Percentiles rank a stretch among this genome's conserved stretches.
phyloP scores from a whole-genome alignment of 1,140 invertebrate genomes.

The Musca domestica region DNA sequence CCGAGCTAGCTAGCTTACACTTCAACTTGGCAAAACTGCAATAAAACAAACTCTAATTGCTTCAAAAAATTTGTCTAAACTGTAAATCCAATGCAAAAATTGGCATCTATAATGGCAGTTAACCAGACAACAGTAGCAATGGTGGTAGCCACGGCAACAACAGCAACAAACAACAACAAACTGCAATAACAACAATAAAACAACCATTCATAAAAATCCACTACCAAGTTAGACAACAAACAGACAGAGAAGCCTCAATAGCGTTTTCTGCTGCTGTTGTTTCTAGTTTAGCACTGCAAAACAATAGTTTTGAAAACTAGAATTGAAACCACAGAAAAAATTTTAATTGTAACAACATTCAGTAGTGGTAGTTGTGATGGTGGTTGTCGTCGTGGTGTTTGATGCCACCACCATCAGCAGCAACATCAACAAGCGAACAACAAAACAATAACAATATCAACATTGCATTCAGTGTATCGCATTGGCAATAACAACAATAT shows the following conservation, averaged over 20 bases:
- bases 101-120: too few relatives aligned
- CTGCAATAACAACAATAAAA: not conserved
- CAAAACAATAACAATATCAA: not conserved
- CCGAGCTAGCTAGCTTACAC: too few relatives aligned
- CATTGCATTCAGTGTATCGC: too few relatives aligned
- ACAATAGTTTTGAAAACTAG: not conserved
- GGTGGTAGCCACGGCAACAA: not conserved
- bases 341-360: too few relatives aligned
- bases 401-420: not conserved
- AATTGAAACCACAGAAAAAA: not conserved
- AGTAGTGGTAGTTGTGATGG: too few relatives aligned
- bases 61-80: not conserved
- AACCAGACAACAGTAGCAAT: not conserved
- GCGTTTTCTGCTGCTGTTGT: too few relatives aligned
- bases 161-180: not conserved
- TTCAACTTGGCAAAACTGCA: not conserved
- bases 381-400: too few relatives aligned
- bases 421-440: not conserved
- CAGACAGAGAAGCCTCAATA: not conserved
- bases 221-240: not conserved
- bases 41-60: slow-evolving; percentile 15
- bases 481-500: slow-evolving; percentile 9
- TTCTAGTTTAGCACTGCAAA: not conserved
- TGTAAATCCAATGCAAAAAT: too few relatives aligned
- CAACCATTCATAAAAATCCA: not conserved